phyloP scores from a whole-genome alignment of 2,888 invertebrate genomes.

The Clivina fossor region DNA sequence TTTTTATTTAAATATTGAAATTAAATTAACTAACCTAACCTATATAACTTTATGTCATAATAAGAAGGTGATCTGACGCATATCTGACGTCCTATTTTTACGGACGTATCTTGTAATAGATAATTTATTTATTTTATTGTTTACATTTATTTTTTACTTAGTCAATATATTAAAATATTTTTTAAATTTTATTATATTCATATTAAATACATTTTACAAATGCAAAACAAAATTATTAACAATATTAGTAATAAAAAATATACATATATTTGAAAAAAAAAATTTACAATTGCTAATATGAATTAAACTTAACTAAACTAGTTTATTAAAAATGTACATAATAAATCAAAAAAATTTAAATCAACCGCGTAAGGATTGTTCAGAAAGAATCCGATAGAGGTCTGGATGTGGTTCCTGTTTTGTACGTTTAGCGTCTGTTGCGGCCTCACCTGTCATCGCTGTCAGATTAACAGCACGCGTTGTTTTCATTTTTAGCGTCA shows the following conservation, averaged over 20 bases:
- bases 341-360: too few species aligned
- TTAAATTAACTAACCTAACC: too few species aligned
- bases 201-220: neutral
- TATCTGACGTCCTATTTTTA: too few species aligned
- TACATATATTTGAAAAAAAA: neutral
- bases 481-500: slow-evolving; percentile 34
- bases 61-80: too few species aligned
- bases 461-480: slow-evolving; percentile 34
- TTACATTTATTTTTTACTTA: too few species aligned
- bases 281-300: neutral
- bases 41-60: too few species aligned
- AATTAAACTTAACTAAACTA: too few species aligned
- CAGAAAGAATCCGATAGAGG: slow-evolving; percentile 5
- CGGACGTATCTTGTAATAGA: too few species aligned
- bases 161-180: slow-evolving; percentile 6
- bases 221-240: neutral
- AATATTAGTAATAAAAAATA: neutral
- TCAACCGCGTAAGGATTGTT: slow-evolving; percentile 8
- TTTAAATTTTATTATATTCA: neutral
- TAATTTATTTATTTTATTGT: too few species aligned
- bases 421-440: slow-evolving; percentile 30
- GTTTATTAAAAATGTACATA: neutral
- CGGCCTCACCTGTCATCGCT: slow-evolving; percentile 35
- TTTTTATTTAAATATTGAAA: too few species aligned
- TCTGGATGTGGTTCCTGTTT: slow-evolving; percentile 28